Base-by-base conservation (phyloP, 2,888 invertebrate genomes). In the Ichneumoninae sp. region DNA sequence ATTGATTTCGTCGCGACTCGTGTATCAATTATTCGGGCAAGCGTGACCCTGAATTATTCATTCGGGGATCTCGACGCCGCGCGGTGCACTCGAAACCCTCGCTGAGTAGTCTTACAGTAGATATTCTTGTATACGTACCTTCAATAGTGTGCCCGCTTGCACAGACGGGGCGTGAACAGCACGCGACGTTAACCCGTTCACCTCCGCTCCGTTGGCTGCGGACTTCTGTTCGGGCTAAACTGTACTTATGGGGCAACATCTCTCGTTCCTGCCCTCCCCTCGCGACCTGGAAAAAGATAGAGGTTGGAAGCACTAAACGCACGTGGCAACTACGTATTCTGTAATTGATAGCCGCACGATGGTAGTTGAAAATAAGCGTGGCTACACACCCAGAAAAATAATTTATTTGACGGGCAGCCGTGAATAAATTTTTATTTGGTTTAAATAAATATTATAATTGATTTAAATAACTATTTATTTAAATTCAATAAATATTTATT, bases 21-120 rank as follows among this genome's bases (percentile, higher is more conserved):
- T 89, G 89, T 91, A 91, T 91, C 91, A 89, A 91, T 91, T 91
- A 91, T 91, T 91, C 91, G 88, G 85, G 83, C 83, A 88, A 89
- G 87, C 86, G 86, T 89, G 87, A 83, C 86, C 81, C 87, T 91
- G 91, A 90, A 91, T 91, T 89, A 90, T 91, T 91, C 90, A 90
- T 90, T 82, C 78, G 40, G 63, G 76, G 68, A 86, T 81, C 83
- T 70, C 75, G 76, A 66, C 82, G 33, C 66, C 66, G 57, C 57
- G 52, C 60, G 60, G 73, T 36, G 78, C 26, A 75, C 85, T 75
- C 81, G 81, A 77, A 68, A 84, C 52, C 68, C 69, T 26, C 13
- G 54, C 40, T 63, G 50, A n/a, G 52, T 47, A 73, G 63, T 70
- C 73, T 26, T 54, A 30, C 54, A 52, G 26, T 78, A 54, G 33